Base-by-base conservation (phyloP, 2,888 invertebrate species). In the Lithophane ornitopus region DNA sequence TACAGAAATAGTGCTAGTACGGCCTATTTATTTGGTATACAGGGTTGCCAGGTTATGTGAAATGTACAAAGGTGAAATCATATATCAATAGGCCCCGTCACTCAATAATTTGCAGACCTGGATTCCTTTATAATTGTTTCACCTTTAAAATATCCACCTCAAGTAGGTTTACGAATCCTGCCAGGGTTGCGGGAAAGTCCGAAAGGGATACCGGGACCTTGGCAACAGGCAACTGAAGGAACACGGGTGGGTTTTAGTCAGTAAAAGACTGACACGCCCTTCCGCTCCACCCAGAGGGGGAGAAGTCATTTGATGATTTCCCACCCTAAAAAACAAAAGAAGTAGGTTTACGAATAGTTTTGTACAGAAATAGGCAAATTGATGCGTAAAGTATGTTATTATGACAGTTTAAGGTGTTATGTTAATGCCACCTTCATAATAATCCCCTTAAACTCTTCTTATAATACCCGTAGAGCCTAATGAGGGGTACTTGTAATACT, bases 1-100 rank as follows among this genome's bases (percentile, higher is more conserved):
- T 85, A 93, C 95, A 93, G 93, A 95, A 96, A 96, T 96, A 95
- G 95, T 94, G 92, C 89, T 87, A 81, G 90, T 91, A 86, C 87
- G 92, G 80, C 91, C 92, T 90, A 91, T 90, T 89, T 91, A 82
- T 83, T 83, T 77, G 65, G 39, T 81, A 81, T 87, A 87, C 78
- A 80, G 84, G 85, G 87, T 83, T 88, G 87, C 81, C 84, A 84
- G 78, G 76, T 76, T 78, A 78, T 82, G 68, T 76, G 71, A 80
- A 74, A 74, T 70, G 84, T 73, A 72, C 83, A 74, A 80, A 83
- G 78, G 86, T 87, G 67, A 80, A 74, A 83, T 69, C 67, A 70
- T 81, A 63, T 59, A 78, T 78, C 78, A 73, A 63, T 78, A 44
- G 67, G 4, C 6, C 49, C 19, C 26, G 68, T 68, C 82, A n/a